A percentile compares a stretch with the other conserved stretches of the same genome.
These are phyloP conservation scores for Centropyge bicolor DNA, from an alignment of 2,797 vertebrate genomes.

Conservation along the genomic window DNA sequence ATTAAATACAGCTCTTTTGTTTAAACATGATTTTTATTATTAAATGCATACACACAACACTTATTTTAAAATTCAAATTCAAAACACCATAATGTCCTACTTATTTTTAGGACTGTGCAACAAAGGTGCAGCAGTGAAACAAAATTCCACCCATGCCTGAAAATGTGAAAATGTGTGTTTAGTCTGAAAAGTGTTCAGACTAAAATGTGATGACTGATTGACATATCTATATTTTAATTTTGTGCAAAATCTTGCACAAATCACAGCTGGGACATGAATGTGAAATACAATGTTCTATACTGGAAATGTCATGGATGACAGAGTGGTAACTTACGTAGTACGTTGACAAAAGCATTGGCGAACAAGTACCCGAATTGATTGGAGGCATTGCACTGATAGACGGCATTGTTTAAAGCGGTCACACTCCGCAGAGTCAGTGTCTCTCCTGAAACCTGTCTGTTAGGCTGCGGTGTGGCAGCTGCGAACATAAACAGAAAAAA, in stretches of 20 bases:
- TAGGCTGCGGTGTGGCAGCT: constrained; percentile 89
- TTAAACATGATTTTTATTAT: background rate
- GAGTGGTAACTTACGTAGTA: constrained; percentile 88
- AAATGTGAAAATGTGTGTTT: too few species aligned
- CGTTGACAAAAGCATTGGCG: constrained; percentile 95
- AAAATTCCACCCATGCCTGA: too few species aligned
- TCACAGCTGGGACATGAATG: background rate
- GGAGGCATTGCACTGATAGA: constrained; percentile 98
- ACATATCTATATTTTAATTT: background rate
- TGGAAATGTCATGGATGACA: background rate
- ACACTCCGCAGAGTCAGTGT: constrained; percentile 91
- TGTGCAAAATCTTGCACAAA: background rate
- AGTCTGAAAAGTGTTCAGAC: background rate
- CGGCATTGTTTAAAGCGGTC: constrained; percentile 90
- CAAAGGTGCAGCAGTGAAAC: background rate
- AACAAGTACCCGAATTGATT: constrained; percentile 95
- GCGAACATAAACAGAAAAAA: background rate
- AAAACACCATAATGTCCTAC: background rate
- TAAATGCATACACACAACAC: background rate
- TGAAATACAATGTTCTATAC: background rate
- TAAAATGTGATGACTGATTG: background rate
- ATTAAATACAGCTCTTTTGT: background rate
- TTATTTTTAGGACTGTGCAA: background rate
- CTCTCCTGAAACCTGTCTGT: constrained; percentile 92
- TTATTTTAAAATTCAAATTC: constrained; percentile 1